Percentiles rank a stretch among this genome's conserved stretches.
Evolutionary conservation across 2,888 invertebrate species (phyloP).

Genomic region (Cabera pusaria): DNA sequence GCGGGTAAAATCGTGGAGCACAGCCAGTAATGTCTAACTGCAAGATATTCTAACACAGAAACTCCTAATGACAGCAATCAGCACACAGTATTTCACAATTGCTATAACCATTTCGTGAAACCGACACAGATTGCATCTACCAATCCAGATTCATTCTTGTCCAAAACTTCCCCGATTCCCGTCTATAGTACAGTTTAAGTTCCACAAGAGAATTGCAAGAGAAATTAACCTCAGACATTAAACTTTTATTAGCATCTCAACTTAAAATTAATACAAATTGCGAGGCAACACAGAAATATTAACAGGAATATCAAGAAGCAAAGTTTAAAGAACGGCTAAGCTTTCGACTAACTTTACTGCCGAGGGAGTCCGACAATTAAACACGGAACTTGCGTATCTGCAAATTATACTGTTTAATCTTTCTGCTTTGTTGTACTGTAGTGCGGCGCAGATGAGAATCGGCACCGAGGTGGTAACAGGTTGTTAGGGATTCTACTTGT

Average conservation of each 20-base stretch:
- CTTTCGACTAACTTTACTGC: constrained; percentile 26
- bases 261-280: constrained; percentile 23
- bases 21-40: too few species aligned
- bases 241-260: constrained; percentile 13
- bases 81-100: too few species aligned
- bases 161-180: too few species aligned
- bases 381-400: constrained; percentile 27
- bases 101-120: too few species aligned
- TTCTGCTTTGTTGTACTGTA: constrained; percentile 20
- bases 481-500: too few species aligned
- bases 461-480: too few species aligned
- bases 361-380: constrained; percentile 29
- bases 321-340: constrained; percentile 28
- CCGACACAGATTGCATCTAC: too few species aligned
- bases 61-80: too few species aligned
- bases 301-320: constrained; percentile 20
- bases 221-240: constrained; percentile 7
- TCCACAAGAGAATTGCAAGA: not conserved
- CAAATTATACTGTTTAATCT: constrained; percentile 33
- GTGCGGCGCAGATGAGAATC: constrained; percentile 3
- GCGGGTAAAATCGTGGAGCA: too few species aligned
- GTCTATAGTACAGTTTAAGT: too few species aligned
- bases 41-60: too few species aligned
- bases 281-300: constrained; percentile 16
- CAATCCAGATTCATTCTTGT: too few species aligned